These are phyloP conservation scores for Remorina albescens DNA, from an alignment of 2,797 vertebrate genomes.

Conservation along the genomic window DNA sequence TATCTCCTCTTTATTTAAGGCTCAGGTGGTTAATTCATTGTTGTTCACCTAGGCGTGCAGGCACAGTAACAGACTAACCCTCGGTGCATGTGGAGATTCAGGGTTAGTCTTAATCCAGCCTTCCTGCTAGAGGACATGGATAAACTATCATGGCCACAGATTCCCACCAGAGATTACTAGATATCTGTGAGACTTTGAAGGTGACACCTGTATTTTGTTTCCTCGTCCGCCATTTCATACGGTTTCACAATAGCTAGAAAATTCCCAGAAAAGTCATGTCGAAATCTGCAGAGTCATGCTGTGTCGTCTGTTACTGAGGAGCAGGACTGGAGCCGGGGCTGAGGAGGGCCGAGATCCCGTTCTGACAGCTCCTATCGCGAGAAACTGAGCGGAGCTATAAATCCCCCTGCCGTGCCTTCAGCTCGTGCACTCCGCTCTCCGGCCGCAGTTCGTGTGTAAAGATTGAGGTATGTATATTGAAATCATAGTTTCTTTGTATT, in stretches of 20 bases:
- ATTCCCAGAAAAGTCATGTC: neutral
- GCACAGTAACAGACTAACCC: neutral
- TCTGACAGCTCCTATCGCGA: conserved; percentile 72
- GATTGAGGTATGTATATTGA: conserved; percentile 54
- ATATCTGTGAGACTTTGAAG: neutral
- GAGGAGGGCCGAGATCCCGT: conserved; percentile 33
- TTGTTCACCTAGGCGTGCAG: neutral
- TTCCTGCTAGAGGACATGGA: neutral
- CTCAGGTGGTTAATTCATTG: neutral
- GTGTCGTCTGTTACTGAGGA: conserved; percentile 9
- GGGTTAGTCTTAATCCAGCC: neutral
- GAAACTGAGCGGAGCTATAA: conserved; percentile 69
- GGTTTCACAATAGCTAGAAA: conserved; percentile 16
- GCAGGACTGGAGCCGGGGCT: neutral
- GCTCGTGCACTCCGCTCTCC: neutral
- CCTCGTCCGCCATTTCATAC: neutral
- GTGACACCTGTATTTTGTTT: neutral
- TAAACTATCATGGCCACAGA: neutral
- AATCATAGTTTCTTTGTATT: neutral
- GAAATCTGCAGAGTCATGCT: conserved; percentile 86
- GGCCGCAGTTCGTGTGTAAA: fast-evolving
- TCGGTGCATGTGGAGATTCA: neutral
- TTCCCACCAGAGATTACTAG: neutral
- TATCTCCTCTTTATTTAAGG: neutral
- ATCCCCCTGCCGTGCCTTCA: neutral